Base-by-base conservation (phyloP, 1,140 invertebrate genomes). In the Hycleus cichorii region DNA sequence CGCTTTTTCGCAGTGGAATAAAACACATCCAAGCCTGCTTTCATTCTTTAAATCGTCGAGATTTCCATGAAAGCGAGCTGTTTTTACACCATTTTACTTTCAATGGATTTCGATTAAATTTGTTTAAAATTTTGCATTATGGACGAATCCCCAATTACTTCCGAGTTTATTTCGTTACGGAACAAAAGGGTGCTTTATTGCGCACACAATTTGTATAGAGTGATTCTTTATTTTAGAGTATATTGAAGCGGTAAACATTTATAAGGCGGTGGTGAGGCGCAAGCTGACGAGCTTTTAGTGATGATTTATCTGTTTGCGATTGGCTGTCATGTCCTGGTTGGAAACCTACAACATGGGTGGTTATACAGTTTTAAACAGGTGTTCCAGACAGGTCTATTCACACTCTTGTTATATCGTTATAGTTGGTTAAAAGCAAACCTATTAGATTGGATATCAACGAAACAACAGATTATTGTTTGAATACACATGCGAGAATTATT, bases 241-340 rank as follows among this genome's bases (percentile, higher is more conserved):
- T 7, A 57, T 58, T 62, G 51, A 54, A 47, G 40, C 49, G 60
- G 58, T 44, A 39, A 50, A 45, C 43, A 39, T 51, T 46, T 63
- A 47, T 53, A 47, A 62, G 49, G 49, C 50, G 52, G 47, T 46
- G 54, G 43, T 54, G 46, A 39, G 7, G 40, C 54, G 46, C 11
- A 32, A 32, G n/a, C 32, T 59, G 63, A 65, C 61, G 62, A 58
- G 65, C 65, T 67, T 67, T 67, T 67, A 67, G 53, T 54, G 55
- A 56, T 67, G 65, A 67, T 67, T 67, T 67, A 67, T 67, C 61
- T 63, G 52, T 60, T 61, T 59, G 55, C 58, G 56, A 50, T 51
- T 64, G 52, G 54, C 55, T 52, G 63, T 62, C 58, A 60, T 57
- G 58, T 49, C 51, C 50, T 51, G 47, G 59, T 53, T 43, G 50